Conservation (phyloP, 2,797 vertebrate species). For the Ctenopoma multispine region DNA sequence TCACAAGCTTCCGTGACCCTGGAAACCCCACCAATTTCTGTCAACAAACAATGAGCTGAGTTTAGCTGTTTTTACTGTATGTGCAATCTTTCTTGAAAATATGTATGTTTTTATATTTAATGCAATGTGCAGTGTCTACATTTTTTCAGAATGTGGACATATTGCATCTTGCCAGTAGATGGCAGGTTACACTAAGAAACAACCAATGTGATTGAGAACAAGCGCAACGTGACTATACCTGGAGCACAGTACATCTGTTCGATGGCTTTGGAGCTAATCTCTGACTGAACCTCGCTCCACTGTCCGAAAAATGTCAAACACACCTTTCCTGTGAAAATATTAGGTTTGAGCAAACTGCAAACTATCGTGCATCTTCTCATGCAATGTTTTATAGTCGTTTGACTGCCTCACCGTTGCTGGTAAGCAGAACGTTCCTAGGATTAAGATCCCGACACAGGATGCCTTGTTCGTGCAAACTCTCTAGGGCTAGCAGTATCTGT, state of each 20-base stretch:
- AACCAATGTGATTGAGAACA: neutral
- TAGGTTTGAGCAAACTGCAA: constrained; percentile 9
- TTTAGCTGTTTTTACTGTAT: constrained; percentile 9
- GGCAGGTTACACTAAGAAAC: constrained; percentile 51
- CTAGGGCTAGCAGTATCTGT: constrained; percentile 92
- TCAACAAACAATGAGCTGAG: constrained; percentile 13
- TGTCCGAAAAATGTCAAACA: constrained; percentile 96
- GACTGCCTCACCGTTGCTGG: constrained; percentile 86
- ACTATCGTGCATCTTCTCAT: neutral
- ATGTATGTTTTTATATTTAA: neutral
- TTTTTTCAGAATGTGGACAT: neutral
- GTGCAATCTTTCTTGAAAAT: neutral
- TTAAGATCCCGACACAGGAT: constrained; percentile 95
- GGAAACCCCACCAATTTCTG: constrained; percentile 93
- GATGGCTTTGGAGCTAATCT: constrained; percentile 85
- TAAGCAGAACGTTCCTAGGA: constrained; percentile 93
- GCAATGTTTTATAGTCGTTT: neutral
- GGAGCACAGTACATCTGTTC: constrained; percentile 96
- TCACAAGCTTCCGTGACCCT: constrained; percentile 94
- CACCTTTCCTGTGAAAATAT: constrained; percentile 87
- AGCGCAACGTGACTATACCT: constrained; percentile 79
- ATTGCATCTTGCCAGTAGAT: constrained; percentile 64
- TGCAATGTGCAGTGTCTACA: neutral
- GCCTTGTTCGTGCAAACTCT: constrained; percentile 95
- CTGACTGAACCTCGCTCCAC: constrained; percentile 96